Conservation (phyloP, 1,140 invertebrate species). For the Bemisia tabaci region DNA sequence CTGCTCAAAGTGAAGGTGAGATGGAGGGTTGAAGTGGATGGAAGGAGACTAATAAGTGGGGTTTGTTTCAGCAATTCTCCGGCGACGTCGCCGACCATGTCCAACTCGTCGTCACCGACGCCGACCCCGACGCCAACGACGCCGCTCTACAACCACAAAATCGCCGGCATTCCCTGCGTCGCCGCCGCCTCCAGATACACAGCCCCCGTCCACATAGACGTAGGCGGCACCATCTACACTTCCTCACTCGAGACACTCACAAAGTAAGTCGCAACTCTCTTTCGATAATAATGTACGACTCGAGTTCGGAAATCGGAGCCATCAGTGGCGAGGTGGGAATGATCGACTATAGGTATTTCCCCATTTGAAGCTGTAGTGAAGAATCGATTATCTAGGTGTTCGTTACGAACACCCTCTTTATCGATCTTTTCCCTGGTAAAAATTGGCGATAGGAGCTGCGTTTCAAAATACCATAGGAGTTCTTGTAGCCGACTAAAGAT, state of each 20-base stretch:
- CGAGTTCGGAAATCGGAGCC: not conserved
- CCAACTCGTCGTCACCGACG: constrained; percentile 48
- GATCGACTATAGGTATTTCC: no score
- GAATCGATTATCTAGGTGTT: no score
- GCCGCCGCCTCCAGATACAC: constrained; percentile 82
- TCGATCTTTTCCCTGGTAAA: no score
- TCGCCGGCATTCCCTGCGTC: constrained; percentile 79
- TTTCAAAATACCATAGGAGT: no score
- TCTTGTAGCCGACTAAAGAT: no score
- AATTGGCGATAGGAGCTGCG: no score
- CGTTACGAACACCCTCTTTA: not conserved
- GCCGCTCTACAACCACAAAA: constrained; percentile 44
- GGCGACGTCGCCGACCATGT: constrained; percentile 50
- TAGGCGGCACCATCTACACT: constrained; percentile 92
- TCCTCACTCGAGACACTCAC: constrained; percentile 90
- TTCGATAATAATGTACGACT: not conserved
- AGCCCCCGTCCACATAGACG: constrained; percentile 93
- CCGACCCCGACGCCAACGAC: constrained; percentile 37
- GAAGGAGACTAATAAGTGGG: no score
- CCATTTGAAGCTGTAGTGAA: no score
- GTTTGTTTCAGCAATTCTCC: constrained; percentile 33
- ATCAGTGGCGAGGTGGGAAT: no score
- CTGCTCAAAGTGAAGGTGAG: no score
- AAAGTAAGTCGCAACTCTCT: constrained; percentile 49
- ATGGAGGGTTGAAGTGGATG: no score